Percentiles rank a stretch among this genome's conserved stretches.
phyloP scores from a whole-genome alignment of 2,888 invertebrate species.

The Melipona bicolor region DNA sequence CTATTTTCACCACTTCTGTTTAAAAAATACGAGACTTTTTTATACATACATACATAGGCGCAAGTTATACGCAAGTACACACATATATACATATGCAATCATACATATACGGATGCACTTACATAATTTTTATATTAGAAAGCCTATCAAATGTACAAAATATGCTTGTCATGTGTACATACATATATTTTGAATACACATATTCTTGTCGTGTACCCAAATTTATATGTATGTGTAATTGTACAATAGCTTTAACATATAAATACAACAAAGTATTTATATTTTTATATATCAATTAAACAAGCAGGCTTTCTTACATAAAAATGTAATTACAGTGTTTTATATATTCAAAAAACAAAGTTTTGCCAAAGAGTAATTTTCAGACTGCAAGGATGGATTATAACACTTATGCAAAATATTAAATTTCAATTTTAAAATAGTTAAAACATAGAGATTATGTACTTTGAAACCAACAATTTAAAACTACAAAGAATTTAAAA shows the following conservation, averaged over 20 bases:
- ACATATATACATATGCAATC: slow-evolving; percentile 61
- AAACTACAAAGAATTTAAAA: slow-evolving; percentile 34
- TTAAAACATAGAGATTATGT: slow-evolving; percentile 26
- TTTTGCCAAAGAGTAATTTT: slow-evolving; percentile 54
- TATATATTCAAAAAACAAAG: slow-evolving; percentile 63
- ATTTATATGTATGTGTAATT: slow-evolving; percentile 53
- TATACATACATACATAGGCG: slow-evolving; percentile 72
- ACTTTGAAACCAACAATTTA: slow-evolving; percentile 33
- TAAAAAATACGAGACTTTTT: slow-evolving; percentile 69
- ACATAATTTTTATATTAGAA: slow-evolving; percentile 72
- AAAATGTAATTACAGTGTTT: slow-evolving; percentile 70
- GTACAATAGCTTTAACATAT: slow-evolving; percentile 57
- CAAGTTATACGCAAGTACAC: slow-evolving; percentile 68
- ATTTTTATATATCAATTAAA: slow-evolving; percentile 53
- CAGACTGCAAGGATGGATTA: slow-evolving; percentile 67
- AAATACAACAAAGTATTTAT: slow-evolving; percentile 62
- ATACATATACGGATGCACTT: slow-evolving; percentile 67
- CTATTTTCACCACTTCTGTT: slow-evolving; percentile 63
- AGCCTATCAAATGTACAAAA: slow-evolving; percentile 69
- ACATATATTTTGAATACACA: slow-evolving; percentile 38
- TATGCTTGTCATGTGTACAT: slow-evolving; percentile 52
- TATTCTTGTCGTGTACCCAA: slow-evolving; percentile 28
- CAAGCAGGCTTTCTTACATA: slow-evolving; percentile 69
- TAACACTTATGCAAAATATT: slow-evolving; percentile 45
- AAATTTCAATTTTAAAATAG: slow-evolving; percentile 42